Base-by-base conservation (phyloP, 1,140 invertebrate genomes). In the Drosophila novamexicana region DNA sequence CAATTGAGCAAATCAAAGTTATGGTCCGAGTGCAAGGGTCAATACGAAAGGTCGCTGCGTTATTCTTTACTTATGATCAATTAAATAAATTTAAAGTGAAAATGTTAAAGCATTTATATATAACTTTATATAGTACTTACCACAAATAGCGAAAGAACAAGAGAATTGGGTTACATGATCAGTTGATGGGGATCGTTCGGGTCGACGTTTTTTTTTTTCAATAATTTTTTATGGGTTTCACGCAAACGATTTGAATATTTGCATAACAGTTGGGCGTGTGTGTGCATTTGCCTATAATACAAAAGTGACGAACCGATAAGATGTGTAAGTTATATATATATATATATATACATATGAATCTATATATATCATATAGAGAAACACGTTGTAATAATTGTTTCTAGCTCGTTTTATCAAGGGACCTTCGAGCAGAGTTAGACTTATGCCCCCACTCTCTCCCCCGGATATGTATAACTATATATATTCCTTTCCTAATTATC, bases 1-100 rank as follows among this genome's bases (percentile, higher is more conserved):
- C 74, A 69, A 83, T 84, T 84, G 81, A 64, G 14, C 56, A 49
- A 84, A 83, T 80, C 49, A 83, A 71, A 39, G 12, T 36, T 53
- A 12, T 29, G 22, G 2, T 10, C 14, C 14, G 40, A 18, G 45
- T 45, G 49, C 54, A 53, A 61, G 8, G 54, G 22, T 75, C 58
- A 71, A 52, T 47, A 40, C 52, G 42, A 18, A 40, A 45, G 6
- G 34, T 39, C 14, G 22, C 22, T 22, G 22, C 22, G 2, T 22
- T 22, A 22, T 22, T 22, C 22, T 7, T 5, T 44, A 34, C 39
- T 47, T 53, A 45, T 44, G 56, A 36, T 5, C 14, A 65, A 54
- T 65, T 45, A 12, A 64, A 18, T 64, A 56, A 56, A 56, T 18
- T 53, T 6, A 47, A 50, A 16, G 10, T 14, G 32, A 47, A 32